Evolutionary conservation across 2,113 vertebrate species (phyloP).

Genomic region (Microtus richardsoni): DNA sequence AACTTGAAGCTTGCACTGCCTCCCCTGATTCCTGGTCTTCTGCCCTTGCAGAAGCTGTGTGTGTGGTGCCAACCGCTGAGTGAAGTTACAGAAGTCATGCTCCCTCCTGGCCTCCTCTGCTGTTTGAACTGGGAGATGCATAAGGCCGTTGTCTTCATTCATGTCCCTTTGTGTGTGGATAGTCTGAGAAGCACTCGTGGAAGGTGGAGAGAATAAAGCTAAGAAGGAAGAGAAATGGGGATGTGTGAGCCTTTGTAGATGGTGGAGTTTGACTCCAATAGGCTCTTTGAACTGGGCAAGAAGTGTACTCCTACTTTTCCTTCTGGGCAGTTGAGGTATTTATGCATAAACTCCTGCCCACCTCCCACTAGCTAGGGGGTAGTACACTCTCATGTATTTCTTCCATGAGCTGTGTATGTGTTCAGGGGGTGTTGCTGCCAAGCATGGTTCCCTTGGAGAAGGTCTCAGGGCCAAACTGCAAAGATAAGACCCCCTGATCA

Average conservation of each 20-base stretch:
- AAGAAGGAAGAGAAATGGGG: not conserved
- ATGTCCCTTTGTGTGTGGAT: not conserved
- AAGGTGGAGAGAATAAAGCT: not conserved
- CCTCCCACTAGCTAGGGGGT: not conserved
- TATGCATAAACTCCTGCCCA: not conserved
- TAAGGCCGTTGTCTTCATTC: not conserved
- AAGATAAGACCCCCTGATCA: not conserved
- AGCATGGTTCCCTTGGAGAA: slow-evolving; percentile 2
- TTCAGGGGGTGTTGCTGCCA: not conserved
- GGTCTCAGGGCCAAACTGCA: not conserved
- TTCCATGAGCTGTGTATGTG: not conserved
- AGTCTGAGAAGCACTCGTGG: not conserved
- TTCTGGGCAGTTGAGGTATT: not conserved
- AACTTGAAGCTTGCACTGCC: not conserved
- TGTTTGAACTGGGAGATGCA: not conserved
- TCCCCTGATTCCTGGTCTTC: not conserved
- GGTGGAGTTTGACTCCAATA: not conserved
- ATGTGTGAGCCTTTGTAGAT: not conserved
- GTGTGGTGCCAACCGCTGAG: not conserved
- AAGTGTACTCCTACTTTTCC: not conserved
- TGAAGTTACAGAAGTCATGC: not conserved
- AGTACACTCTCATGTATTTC: not conserved
- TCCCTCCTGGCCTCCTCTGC: not conserved
- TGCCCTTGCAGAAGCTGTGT: not conserved
- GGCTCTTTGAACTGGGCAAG: not conserved